A percentile compares a stretch with the other conserved stretches of the same genome.
phyloP scores from a whole-genome alignment of 2,797 vertebrate species.

The Amphiprion clarkii region DNA sequence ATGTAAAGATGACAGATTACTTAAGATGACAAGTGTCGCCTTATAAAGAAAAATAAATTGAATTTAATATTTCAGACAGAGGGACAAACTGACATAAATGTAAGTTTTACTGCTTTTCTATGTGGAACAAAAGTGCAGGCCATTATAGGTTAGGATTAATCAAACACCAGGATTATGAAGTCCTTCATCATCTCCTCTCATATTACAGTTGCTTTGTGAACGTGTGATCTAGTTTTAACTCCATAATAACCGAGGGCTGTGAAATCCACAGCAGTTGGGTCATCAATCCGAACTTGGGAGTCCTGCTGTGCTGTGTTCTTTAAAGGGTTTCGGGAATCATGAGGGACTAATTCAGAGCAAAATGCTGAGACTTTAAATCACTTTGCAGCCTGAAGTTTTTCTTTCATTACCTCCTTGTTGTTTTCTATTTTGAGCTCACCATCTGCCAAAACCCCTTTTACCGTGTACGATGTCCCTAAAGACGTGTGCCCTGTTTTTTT shows the following conservation, averaged over 20 bases:
- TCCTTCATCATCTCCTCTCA: constrained; percentile 34
- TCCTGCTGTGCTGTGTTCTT: constrained; percentile 40
- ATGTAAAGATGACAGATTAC: too few species aligned
- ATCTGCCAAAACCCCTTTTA: constrained; percentile 46
- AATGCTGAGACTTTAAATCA: constrained; percentile 46
- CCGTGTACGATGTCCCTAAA: constrained; percentile 36
- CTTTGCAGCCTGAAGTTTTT: constrained; percentile 44
- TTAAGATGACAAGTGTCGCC: too few species aligned
- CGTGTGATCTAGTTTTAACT: constrained; percentile 39
- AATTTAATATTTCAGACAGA: not conserved
- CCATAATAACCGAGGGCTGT: constrained; percentile 24
- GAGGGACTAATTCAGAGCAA: constrained; percentile 42
- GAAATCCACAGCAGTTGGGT: constrained; percentile 12
- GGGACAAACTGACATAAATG: constrained; percentile 2
- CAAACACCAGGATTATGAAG: constrained; percentile 44
- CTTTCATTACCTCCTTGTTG: constrained; percentile 52
- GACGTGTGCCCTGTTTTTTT: constrained; percentile 35
- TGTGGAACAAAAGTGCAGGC: constrained; percentile 9
- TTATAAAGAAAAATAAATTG: too few species aligned
- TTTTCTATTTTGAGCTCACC: constrained; percentile 48
- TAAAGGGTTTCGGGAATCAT: constrained; percentile 48
- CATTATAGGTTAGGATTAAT: constrained; percentile 40
- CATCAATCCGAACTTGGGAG: constrained; percentile 31
- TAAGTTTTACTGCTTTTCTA: constrained; percentile 2
- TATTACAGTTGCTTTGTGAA: constrained; percentile 41